phyloP scores from a whole-genome alignment of 2,888 invertebrate species.

The Boloria euphrosyne region DNA sequence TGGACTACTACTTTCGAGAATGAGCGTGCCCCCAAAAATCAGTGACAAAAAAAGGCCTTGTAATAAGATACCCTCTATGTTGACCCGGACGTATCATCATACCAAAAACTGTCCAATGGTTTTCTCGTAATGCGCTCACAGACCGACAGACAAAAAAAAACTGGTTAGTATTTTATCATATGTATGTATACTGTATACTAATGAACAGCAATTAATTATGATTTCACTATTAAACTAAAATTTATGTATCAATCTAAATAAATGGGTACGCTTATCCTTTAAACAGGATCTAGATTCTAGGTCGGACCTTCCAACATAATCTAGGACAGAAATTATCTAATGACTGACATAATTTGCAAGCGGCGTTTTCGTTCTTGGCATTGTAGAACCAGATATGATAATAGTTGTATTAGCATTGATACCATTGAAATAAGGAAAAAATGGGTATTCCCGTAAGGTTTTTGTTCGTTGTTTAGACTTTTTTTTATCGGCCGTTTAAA shows the following conservation, averaged over 20 bases:
- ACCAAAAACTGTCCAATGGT: too few species aligned
- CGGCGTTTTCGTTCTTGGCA: conserved; percentile 23
- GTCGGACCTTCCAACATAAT: conserved; percentile 19
- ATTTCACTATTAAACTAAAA: not conserved
- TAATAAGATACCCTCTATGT: too few species aligned
- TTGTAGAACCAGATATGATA: conserved; percentile 20
- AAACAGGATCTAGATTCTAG: conserved; percentile 29
- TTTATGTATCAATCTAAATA: not conserved
- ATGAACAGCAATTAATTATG: too few species aligned
- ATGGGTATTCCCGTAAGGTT: not conserved
- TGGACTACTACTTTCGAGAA: too few species aligned
- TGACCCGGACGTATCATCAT: too few species aligned
- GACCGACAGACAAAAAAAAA: too few species aligned
- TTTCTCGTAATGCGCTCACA: too few species aligned
- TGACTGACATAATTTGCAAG: conserved; percentile 27
- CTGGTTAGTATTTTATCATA: too few species aligned
- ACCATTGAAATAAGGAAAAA: not conserved
- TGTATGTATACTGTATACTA: too few species aligned
- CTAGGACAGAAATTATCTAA: conserved; percentile 25
- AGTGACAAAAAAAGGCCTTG: too few species aligned
- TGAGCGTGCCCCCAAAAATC: too few species aligned
- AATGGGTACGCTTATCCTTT: conserved; percentile 8
- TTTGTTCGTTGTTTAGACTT: not conserved
- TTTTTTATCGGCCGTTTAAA: too few species aligned
- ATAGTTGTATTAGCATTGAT: conserved; percentile 8